Evolutionary conservation across 53 echinoderm and acorn worm genomes (phyloP).

Genomic region (Antedon mediterranea): DNA sequence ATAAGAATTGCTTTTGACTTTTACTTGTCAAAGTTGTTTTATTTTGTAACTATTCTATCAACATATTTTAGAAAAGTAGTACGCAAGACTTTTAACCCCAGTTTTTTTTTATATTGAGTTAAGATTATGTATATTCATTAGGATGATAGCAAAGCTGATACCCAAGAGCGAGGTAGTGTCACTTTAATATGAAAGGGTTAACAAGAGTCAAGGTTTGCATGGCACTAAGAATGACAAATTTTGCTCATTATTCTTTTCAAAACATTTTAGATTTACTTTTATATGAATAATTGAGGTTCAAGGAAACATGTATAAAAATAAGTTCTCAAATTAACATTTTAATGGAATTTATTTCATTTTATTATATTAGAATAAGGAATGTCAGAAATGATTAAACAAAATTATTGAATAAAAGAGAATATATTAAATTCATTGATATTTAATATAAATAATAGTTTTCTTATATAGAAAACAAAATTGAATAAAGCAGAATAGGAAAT

Average conservation of each 20-base stretch:
- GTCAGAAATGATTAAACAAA: too few relatives aligned
- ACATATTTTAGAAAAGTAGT: not conserved
- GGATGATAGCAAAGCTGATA: not conserved
- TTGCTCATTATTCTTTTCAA: not conserved
- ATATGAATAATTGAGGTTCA: not conserved
- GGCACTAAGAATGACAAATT: not conserved
- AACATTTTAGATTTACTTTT: not conserved
- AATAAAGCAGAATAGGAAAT: too few relatives aligned
- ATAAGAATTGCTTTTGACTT: not conserved
- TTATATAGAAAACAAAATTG: too few relatives aligned
- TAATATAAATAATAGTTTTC: too few relatives aligned
- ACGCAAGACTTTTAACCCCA: not conserved
- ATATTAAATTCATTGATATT: too few relatives aligned
- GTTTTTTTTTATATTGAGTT: not conserved
- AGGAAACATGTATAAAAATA: too few relatives aligned
- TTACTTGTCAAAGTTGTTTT: not conserved
- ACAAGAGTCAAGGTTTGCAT: not conserved
- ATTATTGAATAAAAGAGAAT: too few relatives aligned
- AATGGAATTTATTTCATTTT: too few relatives aligned
- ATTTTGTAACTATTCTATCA: not conserved
- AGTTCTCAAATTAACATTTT: too few relatives aligned
- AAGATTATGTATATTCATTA: not conserved
- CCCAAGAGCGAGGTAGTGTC: not conserved
- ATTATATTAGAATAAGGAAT: too few relatives aligned
- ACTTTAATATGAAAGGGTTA: not conserved